Base-by-base conservation (phyloP, 2,888 invertebrate genomes). In the Drosophila anomelani region DNA sequence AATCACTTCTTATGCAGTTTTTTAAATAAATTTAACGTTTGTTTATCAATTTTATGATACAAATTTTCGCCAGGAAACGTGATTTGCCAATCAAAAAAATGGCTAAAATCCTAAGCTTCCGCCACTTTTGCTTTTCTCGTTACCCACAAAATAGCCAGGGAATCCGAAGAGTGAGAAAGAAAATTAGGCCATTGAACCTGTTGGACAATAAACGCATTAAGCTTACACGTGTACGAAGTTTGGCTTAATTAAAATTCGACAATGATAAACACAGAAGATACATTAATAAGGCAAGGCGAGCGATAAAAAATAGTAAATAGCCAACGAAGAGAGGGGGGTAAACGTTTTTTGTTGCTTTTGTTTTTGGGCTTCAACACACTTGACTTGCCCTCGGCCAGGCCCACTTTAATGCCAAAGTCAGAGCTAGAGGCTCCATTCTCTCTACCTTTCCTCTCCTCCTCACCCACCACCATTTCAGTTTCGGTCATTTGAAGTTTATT, bases 401-500 rank as follows among this genome's bases (percentile, higher is more conserved):
- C 82, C 72, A 77, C 87, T 86, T 81, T 66, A 74, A 72, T 47
- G 63, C 76, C 47, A 57, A 59, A 54, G 78, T 12, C 26, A 23
- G 17, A 29, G 47, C 47, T 47, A 3, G n/a, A 29, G 47, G 47
- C 47, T 47, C 34, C 15, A 51, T 23, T 36, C 32, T 20, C 4
- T 13, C 4, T 20, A 29, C 49, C 51, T 15, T 9, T 15, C 15
- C 9, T 9, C 51, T 15, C 51, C 74, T 74, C 26, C 26, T 26
- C 26, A 26, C 26, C 26, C 26, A 26, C 26, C 26, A 4, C 26
- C 26, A 26, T 26, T 77, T 84, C 79, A 81, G 80, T 85, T 88
- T 88, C 79, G 82, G 81, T 69, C 80, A 85, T 87, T 87, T 84
- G 76, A 78, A 77, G 80, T 89, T 88, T 85, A 88, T 89, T 88